A percentile compares a stretch with the other conserved stretches of the same genome.
phyloP scores from a whole-genome alignment of 2,797 vertebrate species.

The Sebastes hubbsi region DNA sequence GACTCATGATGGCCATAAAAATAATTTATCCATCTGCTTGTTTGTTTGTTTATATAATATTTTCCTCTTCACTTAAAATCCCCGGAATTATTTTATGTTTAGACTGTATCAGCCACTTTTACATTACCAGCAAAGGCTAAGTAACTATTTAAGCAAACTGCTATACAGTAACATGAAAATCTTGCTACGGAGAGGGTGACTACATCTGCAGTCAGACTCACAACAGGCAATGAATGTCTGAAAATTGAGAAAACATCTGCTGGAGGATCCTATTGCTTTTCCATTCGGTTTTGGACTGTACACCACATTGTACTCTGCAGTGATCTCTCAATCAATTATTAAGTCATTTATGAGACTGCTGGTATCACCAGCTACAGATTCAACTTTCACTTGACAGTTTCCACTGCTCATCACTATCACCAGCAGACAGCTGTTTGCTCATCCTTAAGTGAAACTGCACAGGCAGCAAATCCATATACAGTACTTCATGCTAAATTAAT shows the following conservation, averaged over 20 bases:
- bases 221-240: conserved; percentile 9
- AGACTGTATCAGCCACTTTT: neutral
- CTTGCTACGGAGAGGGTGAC: neutral
- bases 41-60: neutral
- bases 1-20: neutral
- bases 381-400: conserved; percentile 19
- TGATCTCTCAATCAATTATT: conserved; percentile 33
- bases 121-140: neutral
- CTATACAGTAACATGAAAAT: conserved; percentile 5
- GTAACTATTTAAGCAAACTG: neutral
- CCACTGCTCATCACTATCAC: conserved; percentile 12
- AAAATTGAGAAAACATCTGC: conserved; percentile 53
- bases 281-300: conserved; percentile 38
- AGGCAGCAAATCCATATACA: neutral
- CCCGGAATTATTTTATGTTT: neutral
- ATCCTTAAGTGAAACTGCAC: neutral
- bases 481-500: neutral
- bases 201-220: neutral
- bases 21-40: neutral
- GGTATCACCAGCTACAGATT: conserved; percentile 22
- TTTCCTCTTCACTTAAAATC: neutral
- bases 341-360: conserved; percentile 37
- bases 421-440: conserved; percentile 13
- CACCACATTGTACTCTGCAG: neutral
- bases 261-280: conserved; percentile 38